A percentile compares a stretch with the other conserved stretches of the same genome.
Conservation (phyloP, 1,140 invertebrate genomes). For the Phymorhynchus buccinoides region DNA sequence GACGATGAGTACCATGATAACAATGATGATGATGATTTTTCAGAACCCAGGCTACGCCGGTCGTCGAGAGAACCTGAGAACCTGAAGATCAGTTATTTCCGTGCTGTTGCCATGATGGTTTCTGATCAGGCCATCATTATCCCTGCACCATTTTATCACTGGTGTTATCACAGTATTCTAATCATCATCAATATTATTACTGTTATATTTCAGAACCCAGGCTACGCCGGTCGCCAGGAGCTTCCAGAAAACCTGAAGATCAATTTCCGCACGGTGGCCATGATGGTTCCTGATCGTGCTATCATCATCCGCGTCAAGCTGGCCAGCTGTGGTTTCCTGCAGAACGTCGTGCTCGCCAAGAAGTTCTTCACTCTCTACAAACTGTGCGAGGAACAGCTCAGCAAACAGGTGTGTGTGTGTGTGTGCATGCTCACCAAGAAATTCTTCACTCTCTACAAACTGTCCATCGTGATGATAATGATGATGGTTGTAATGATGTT, state of each 20-base stretch:
- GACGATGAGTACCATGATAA: too few relatives aligned
- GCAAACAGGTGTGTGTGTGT: slow-evolving; percentile 83
- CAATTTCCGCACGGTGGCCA: slow-evolving; percentile 96
- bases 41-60: too few relatives aligned
- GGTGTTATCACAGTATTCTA: too few relatives aligned
- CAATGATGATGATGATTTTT: too few relatives aligned
- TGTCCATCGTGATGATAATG: too few relatives aligned
- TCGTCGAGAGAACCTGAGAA: too few relatives aligned
- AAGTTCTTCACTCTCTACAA: slow-evolving; percentile 98
- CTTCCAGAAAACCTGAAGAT: slow-evolving; percentile 99
- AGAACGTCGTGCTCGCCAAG: slow-evolving; percentile 94
- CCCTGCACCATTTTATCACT: too few relatives aligned
- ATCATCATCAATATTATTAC: too few relatives aligned
- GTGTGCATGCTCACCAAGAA: slow-evolving; percentile 83
- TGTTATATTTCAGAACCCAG: slow-evolving; percentile 83
- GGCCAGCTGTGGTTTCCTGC: slow-evolving; percentile 94
- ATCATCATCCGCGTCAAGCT: slow-evolving; percentile 98
- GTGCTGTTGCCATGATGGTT: too few relatives aligned
- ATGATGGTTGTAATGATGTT: too few relatives aligned
- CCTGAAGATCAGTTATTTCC: too few relatives aligned
- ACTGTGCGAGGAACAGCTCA: slow-evolving; percentile 96
- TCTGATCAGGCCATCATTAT: too few relatives aligned
- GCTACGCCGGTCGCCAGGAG: slow-evolving; percentile 96
- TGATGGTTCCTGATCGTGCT: slow-evolving; percentile 98
- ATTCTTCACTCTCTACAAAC: slow-evolving; percentile 96